A percentile compares a stretch with the other conserved stretches of the same genome.
Conservation (phyloP, 2,888 invertebrate species). For the Rhamphomyia laevipes region DNA sequence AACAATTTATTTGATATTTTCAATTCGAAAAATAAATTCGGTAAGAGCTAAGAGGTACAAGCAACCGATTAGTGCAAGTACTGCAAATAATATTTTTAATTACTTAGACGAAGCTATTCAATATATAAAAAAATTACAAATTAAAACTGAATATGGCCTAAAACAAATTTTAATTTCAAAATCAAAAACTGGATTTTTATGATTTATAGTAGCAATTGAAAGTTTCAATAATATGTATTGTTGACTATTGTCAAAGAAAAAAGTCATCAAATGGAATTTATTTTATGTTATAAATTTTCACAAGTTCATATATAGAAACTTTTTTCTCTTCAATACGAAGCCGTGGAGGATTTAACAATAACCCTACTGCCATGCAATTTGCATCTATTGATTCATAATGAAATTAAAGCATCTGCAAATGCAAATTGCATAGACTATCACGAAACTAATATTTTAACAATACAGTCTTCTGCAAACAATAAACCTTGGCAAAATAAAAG, state of each 20-base stretch:
- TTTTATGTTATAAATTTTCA: conserved; percentile 1
- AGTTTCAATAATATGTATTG: not conserved
- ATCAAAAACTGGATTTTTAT: not conserved
- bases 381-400: not conserved
- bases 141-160: no score
- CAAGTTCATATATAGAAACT: not conserved
- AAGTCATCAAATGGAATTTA: not conserved
- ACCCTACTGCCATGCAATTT: conserved; percentile 1
- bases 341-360: not conserved
- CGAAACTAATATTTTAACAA: not conserved
- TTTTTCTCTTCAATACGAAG: conserved; percentile 4
- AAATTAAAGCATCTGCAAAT: not conserved
- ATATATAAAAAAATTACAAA: not conserved
- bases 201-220: not conserved
- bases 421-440: not conserved
- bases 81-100: not conserved
- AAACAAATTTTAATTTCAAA: not conserved
- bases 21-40: conserved; percentile 1
- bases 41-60: not conserved
- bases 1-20: no score
- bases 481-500: no score
- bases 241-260: not conserved
- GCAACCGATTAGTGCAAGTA: not conserved
- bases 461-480: no score
- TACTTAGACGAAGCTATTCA: not conserved